Evolutionary conservation across 1,140 invertebrate genomes (phyloP), one percentile per base, ranked within the genome.

Genomic region (Leguminivora glycinivorella): DNA sequence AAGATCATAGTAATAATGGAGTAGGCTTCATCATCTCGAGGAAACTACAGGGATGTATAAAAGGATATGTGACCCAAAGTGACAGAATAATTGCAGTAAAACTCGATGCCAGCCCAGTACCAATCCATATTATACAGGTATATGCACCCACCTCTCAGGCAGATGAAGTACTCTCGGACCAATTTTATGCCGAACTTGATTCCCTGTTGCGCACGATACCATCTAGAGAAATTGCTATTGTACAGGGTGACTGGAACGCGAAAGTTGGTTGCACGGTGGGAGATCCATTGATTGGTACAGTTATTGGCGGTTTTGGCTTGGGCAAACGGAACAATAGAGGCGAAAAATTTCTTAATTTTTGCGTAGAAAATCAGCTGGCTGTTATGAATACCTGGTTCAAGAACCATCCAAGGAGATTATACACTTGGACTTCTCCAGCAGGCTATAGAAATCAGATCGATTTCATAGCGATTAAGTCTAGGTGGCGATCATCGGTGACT

Each of bases 61-160:
- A 25, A 2, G 29, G 60, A 7, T 66, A 66, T 26, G 31, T 31
- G 6, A 14, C 60, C 3, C 9, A 31, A 9, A 66, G n/a, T 66
- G 60, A 66, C 29, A 29, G 60, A 66, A 66, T 66, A 1, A 66
- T 66, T 9, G 3, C 60, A 2, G 26, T 31, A 25, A 9, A 26
- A 9, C 29, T 66, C 2, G 26, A 34, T 31, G 7, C 26, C 25
- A 66, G 3, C 2, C 60, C 60, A 29, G 5, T 66, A 4, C 60
- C 60, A 3, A 6, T 66, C 3, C 29, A 66, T n/a, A 66, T 66
- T 6, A 31, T 66, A 31, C 60, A 66, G 17, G 29, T 66, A 3
- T 66, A 66, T n/a, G 60, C 60, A 5, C 60, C 60, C 2, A 31
- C 60, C 3, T 3, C 60, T n/a, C 60, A 31, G 25, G 29, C 60